Evolutionary conservation across 2,797 vertebrate species (phyloP).

Genomic region (Melanotaenia parkinsoni): DNA sequence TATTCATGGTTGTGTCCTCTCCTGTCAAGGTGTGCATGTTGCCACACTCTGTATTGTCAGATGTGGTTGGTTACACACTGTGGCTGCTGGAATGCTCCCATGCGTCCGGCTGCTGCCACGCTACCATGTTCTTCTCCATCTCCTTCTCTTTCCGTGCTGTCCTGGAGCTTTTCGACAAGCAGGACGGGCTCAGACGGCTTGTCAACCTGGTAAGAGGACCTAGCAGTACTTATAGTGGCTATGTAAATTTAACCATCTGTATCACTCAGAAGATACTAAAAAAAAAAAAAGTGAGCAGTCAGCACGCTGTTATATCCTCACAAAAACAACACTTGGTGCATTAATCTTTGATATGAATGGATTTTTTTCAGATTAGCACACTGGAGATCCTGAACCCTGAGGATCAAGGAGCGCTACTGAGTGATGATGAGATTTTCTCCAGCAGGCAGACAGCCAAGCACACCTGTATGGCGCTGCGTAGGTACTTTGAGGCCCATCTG

Average conservation of each 20-base stretch:
- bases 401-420: slow-evolving; percentile 95
- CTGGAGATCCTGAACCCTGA: slow-evolving; percentile 97
- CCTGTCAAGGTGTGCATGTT: slow-evolving; percentile 93
- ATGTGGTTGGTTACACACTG: slow-evolving; percentile 96
- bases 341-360: slow-evolving; percentile 12
- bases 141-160: slow-evolving; percentile 98
- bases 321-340: neutral
- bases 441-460: slow-evolving; percentile 99
- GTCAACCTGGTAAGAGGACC: slow-evolving; percentile 88
- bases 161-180: slow-evolving; percentile 95
- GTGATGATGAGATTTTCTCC: slow-evolving; percentile 99
- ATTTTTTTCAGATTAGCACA: slow-evolving; percentile 91
- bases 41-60: slow-evolving; percentile 92
- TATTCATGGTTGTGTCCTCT: slow-evolving; percentile 42
- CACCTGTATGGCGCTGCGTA: slow-evolving; percentile 97
- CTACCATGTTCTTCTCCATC: slow-evolving; percentile 99
- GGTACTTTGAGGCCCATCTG: slow-evolving; percentile 98
- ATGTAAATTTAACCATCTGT: slow-evolving; percentile 8
- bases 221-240: neutral
- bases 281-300: neutral
- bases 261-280: slow-evolving; percentile 1
- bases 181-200: slow-evolving; percentile 94
- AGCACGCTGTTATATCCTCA: neutral
- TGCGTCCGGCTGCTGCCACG: slow-evolving; percentile 97
- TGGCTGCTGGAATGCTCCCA: slow-evolving; percentile 99